A percentile compares a stretch with the other conserved stretches of the same genome.
Evolutionary conservation across 2,888 invertebrate genomes (phyloP).

Genomic region (Andrena chrysosceles): DNA sequence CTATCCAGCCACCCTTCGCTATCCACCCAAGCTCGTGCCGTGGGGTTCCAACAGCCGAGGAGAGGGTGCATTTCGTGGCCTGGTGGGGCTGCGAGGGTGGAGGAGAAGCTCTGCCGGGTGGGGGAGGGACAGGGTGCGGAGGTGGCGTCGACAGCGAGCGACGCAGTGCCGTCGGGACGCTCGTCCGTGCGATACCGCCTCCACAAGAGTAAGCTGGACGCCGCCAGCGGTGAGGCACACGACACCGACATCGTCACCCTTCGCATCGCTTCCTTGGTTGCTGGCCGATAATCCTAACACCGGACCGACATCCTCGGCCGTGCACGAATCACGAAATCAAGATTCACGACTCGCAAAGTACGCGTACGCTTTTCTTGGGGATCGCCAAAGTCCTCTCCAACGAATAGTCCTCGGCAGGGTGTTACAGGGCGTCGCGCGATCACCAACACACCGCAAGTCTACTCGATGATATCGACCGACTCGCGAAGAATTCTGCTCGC

Average conservation of each 20-base stretch:
- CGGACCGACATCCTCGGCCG: neutral
- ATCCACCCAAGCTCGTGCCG: slow-evolving; percentile 12
- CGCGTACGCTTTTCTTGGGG: neutral
- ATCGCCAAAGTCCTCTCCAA: neutral
- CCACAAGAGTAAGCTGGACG: slow-evolving; percentile 41
- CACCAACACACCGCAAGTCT: neutral
- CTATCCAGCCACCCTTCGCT: slow-evolving; percentile 36
- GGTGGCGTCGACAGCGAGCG: slow-evolving; percentile 82
- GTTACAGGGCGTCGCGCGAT: neutral
- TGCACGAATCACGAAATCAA: neutral
- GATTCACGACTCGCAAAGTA: neutral
- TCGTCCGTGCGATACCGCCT: slow-evolving; percentile 77
- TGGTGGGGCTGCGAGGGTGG: slow-evolving; percentile 43
- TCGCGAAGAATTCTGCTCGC: neutral
- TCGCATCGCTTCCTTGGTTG: neutral
- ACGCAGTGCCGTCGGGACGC: slow-evolving; percentile 84
- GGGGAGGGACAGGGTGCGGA: slow-evolving; percentile 73
- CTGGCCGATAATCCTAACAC: neutral
- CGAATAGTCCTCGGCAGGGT: neutral
- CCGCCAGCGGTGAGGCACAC: slow-evolving; percentile 31
- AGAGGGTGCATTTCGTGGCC: slow-evolving; percentile 48
- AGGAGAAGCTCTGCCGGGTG: slow-evolving; percentile 47
- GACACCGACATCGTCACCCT: slow-evolving; percentile 21
- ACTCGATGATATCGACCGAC: neutral
- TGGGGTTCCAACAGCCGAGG: slow-evolving; percentile 44